A percentile compares a stretch with the other conserved stretches of the same genome.
Conservation (phyloP, 2,888 invertebrate genomes). For the Ormyrus rosae region DNA sequence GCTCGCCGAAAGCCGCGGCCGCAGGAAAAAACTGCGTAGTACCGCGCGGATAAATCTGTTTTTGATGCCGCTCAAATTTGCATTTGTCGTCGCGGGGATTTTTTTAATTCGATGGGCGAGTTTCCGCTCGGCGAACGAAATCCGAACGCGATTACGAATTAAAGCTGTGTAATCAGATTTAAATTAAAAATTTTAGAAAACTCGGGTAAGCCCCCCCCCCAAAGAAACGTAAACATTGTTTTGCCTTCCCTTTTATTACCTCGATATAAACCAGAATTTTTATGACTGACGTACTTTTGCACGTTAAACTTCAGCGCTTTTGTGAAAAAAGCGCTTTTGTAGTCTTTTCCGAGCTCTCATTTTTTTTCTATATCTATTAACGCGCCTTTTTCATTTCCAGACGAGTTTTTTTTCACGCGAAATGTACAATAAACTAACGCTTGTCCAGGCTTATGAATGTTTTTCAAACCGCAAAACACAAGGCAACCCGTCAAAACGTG, state of each 20-base stretch:
- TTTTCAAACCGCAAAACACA: constrained; percentile 36
- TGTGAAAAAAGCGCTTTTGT: not conserved
- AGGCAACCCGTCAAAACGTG: constrained; percentile 31
- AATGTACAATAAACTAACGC: constrained; percentile 41
- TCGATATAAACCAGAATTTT: too few relatives aligned
- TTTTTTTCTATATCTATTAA: constrained; percentile 14
- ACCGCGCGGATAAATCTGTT: constrained; percentile 8
- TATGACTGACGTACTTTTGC: too few relatives aligned
- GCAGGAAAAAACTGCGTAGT: not conserved
- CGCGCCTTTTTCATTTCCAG: constrained; percentile 13
- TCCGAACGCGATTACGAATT: constrained; percentile 30
- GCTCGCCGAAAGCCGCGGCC: not conserved
- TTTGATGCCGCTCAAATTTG: constrained; percentile 38
- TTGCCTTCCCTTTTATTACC: too few relatives aligned
- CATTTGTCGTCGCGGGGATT: constrained; percentile 20
- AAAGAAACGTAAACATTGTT: too few relatives aligned
- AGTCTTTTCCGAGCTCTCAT: not conserved
- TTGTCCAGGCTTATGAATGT: constrained; percentile 23
- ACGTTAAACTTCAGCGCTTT: too few relatives aligned
- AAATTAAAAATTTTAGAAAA: constrained; percentile 1
- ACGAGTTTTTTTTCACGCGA: constrained; percentile 15
- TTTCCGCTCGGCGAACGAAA: constrained; percentile 9
- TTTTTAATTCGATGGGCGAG: constrained; percentile 20
- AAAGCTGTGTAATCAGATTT: not conserved
- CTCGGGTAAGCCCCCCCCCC: too few relatives aligned